Evolutionary conservation across 1,140 invertebrate genomes (phyloP).

Genomic region (Olivierus martensii): DNA sequence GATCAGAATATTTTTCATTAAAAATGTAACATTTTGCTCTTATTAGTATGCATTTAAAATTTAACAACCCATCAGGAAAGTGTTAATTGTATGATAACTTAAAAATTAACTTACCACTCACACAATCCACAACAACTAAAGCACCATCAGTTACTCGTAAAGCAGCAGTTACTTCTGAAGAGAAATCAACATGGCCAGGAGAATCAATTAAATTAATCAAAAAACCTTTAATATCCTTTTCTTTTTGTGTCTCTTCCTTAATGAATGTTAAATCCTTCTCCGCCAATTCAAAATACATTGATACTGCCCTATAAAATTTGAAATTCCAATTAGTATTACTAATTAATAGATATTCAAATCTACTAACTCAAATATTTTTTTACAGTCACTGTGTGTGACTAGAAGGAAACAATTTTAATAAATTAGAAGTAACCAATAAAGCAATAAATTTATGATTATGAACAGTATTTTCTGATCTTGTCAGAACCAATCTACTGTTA

Average conservation of each 20-base stretch:
- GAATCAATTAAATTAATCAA: slow-evolving; percentile 49
- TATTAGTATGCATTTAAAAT: too few species aligned
- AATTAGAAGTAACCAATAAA: too few species aligned
- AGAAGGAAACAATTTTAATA: too few species aligned
- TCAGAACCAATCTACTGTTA: too few species aligned
- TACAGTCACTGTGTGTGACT: too few species aligned
- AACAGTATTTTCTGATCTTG: too few species aligned
- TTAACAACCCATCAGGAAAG: too few species aligned
- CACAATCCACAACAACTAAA: slow-evolving; percentile 46
- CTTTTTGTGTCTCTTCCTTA: slow-evolving; percentile 22
- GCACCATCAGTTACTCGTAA: slow-evolving; percentile 48
- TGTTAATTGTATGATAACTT: too few species aligned
- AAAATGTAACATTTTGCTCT: too few species aligned
- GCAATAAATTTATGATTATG: too few species aligned
- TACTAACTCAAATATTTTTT: too few species aligned
- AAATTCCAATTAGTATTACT: neutral
- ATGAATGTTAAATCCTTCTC: slow-evolving; percentile 34
- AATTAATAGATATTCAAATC: neutral
- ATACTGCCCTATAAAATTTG: slow-evolving; percentile 36
- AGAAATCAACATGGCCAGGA: slow-evolving; percentile 48
- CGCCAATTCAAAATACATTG: slow-evolving; percentile 41
- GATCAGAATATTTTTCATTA: too few species aligned
- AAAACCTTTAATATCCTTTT: slow-evolving; percentile 35
- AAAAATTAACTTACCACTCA: slow-evolving; percentile 24
- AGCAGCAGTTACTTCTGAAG: slow-evolving; percentile 45